phyloP scores from a whole-genome alignment of 2,888 invertebrate genomes.

The Watsonalla binaria region DNA sequence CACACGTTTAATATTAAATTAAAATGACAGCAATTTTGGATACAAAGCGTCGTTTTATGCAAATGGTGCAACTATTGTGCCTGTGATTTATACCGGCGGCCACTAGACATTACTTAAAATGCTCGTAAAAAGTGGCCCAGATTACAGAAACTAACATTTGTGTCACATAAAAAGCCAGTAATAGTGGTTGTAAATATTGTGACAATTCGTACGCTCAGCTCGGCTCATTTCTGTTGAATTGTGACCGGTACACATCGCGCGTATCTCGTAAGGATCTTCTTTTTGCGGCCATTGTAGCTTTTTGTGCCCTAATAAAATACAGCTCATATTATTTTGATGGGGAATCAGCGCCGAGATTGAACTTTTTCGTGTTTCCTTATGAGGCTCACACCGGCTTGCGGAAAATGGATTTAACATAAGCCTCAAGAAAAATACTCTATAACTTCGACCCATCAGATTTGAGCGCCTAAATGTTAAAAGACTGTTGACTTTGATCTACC shows the following conservation, averaged over 20 bases:
- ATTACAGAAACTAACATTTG: conserved; percentile 47
- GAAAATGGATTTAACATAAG: conserved; percentile 9
- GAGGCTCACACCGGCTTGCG: conserved; percentile 7
- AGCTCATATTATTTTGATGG: conserved; percentile 25
- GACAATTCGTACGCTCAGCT: conserved; percentile 30
- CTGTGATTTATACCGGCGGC: conserved; percentile 43
- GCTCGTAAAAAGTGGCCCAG: conserved; percentile 52
- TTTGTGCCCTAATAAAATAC: conserved; percentile 26
- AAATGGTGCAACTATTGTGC: conserved; percentile 50
- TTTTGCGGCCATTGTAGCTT: conserved; percentile 18
- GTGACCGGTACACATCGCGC: conserved; percentile 25
- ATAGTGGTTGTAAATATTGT: conserved; percentile 46
- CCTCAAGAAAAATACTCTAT: conserved; percentile 1
- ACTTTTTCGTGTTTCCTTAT: conserved; percentile 18
- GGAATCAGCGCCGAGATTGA: conserved; percentile 17
- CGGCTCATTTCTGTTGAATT: conserved; percentile 38
- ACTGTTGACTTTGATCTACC: not conserved
- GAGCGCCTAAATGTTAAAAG: not conserved
- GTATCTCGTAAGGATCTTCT: conserved; percentile 25
- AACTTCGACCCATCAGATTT: not conserved
- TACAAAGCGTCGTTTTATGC: conserved; percentile 45
- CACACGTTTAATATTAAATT: conserved; percentile 45
- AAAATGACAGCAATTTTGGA: conserved; percentile 47
- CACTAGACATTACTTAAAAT: conserved; percentile 49
- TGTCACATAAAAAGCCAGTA: conserved; percentile 47